Evolutionary conservation across 2,113 vertebrate species (phyloP).

Genomic region (Candoia aspera): DNA sequence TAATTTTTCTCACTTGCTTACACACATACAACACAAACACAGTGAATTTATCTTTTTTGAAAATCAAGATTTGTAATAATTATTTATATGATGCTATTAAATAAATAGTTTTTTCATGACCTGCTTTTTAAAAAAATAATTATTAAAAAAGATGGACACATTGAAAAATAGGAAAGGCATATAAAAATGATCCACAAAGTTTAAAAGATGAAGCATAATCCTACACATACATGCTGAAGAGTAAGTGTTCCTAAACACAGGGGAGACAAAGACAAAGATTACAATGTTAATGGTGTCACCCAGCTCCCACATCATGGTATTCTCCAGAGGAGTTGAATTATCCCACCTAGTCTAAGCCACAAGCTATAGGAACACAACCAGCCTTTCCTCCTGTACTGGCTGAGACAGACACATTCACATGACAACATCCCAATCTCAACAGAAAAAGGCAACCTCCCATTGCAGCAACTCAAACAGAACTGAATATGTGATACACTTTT

Average conservation of each 20-base stretch:
- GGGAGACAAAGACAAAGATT: background rate
- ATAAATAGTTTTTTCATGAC: constrained; percentile 86
- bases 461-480: too few relatives aligned
- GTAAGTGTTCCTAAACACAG: background rate
- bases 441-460: too few relatives aligned
- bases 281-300: background rate
- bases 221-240: background rate
- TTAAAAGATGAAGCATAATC: background rate
- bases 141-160: constrained; percentile 47
- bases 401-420: too few relatives aligned
- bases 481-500: too few relatives aligned
- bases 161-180: background rate
- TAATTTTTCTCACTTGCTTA: constrained; percentile 71
- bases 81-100: constrained; percentile 94
- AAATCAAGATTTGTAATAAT: constrained; percentile 97
- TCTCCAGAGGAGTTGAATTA: background rate
- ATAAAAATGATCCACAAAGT: background rate
- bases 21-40: constrained; percentile 43
- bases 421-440: too few relatives aligned
- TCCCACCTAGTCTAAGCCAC: too few relatives aligned
- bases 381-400: too few relatives aligned
- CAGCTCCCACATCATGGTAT: background rate
- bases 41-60: constrained; percentile 89
- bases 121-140: constrained; percentile 62
- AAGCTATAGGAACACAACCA: too few relatives aligned